Evolutionary conservation across 2,797 vertebrate genomes (phyloP), one percentile per base, ranked within the genome.

Genomic region (Hafferia zeledoni): DNA sequence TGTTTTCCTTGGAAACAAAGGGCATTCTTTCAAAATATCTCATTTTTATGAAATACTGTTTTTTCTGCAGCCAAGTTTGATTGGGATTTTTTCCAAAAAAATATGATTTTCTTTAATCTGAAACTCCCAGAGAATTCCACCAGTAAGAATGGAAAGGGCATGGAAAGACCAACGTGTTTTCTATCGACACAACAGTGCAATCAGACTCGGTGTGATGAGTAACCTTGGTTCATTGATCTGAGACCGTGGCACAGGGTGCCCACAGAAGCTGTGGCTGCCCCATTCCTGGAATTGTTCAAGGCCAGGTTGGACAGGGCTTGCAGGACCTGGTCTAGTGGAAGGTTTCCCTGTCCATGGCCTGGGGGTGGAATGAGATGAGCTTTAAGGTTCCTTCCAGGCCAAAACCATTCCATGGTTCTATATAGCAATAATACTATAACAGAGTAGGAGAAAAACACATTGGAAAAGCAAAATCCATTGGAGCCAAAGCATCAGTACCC

Each of bases 1-100:
- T 94, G 61, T 94, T 96, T 96, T 87, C 82, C 57, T 94, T 95
- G 93, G 89, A 95, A 93, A 93, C 85, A 77, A 77, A 87, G 49
- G 43, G 12, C 70, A 47, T 85, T 78, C 82, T 94, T 91, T 92
- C 72, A 91, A 94, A 94, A 94, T 13, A 83, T 75, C 79, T 60
- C 65, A 57, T 85, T 94, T 96, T 92, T 74, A 93, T 92, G 89
- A 94, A 92, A 91, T 87, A 71, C 9, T 47, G 15, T 18, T 87
- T 93, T 71, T 83, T 64, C 72, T 71, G 72, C 55, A 81, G 93
- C 89, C 93, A 95, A 57, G 69, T 89, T 92, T 64, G 60, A 80
- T 83, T 70, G 81, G 83, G 91, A 91, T 52, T 49, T 87, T 91
- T 82, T 84, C 44, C 20, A 93, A 85, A 89, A 74, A 89, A 52